Evolutionary conservation across 1,140 invertebrate species (phyloP).

Genomic region (Drosophila nigrodunni): DNA sequence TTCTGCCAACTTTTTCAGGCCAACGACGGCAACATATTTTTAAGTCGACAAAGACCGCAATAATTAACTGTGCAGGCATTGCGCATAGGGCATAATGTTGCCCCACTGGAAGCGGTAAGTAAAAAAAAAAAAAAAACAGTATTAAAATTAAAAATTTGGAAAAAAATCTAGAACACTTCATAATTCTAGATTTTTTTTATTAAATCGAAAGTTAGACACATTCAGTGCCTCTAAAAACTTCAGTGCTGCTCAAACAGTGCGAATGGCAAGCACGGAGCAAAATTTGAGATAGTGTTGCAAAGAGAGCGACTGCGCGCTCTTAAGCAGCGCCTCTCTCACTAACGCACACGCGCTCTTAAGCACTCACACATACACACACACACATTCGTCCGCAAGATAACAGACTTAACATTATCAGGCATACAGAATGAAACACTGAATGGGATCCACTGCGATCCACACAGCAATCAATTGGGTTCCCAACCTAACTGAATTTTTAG

Average conservation of each 20-base stretch:
- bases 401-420: slow-evolving; percentile 16
- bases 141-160: background rate
- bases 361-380: background rate
- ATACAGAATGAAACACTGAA: background rate
- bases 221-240: background rate
- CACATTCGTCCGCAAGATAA: slow-evolving; percentile 15
- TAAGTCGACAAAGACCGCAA: slow-evolving; percentile 65
- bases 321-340: slow-evolving; percentile 26
- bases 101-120: slow-evolving; percentile 84
- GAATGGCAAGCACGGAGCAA: background rate
- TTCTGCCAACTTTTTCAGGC: slow-evolving; percentile 66
- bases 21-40: slow-evolving; percentile 71
- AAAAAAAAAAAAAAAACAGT: background rate
- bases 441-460: background rate
- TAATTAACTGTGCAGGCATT: slow-evolving; percentile 66
- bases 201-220: background rate
- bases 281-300: background rate
- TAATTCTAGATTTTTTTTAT: background rate
- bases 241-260: slow-evolving; percentile 26
- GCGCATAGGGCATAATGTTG: slow-evolving; percentile 79
- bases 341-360: slow-evolving; percentile 9
- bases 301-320: slow-evolving; percentile 27
- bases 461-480: background rate
- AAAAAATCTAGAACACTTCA: background rate
- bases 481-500: slow-evolving; percentile 1